Conservation (phyloP, 2,113 vertebrate species). For the Mormoops blainvillei region DNA sequence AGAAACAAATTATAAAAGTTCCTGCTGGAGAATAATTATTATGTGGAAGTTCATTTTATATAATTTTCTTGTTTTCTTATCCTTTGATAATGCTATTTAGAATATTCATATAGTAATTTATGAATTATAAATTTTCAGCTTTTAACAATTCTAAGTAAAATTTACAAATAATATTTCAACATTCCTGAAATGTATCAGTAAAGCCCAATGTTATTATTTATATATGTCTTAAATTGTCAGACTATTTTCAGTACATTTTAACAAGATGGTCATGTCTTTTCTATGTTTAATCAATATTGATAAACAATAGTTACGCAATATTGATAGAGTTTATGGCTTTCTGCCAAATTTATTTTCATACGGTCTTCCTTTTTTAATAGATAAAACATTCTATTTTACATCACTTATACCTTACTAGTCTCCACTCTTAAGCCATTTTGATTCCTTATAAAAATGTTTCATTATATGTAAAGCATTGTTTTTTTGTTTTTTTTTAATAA, state of each 20-base stretch:
- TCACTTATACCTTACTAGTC: not conserved
- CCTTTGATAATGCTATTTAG: not conserved
- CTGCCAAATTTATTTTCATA: not conserved
- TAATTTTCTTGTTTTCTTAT: not conserved
- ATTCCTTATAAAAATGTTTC: not conserved
- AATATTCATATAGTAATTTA: not conserved
- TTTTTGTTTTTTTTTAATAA: not conserved
- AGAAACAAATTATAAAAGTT: not conserved
- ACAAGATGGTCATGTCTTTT: not conserved
- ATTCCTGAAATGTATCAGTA: not conserved
- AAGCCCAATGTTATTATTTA: not conserved
- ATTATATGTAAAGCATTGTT: not conserved
- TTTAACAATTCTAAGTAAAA: not conserved
- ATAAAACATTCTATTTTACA: not conserved
- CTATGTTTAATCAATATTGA: not conserved
- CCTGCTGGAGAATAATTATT: not conserved
- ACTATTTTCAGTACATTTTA: not conserved
- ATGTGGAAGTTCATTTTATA: not conserved
- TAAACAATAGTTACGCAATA: not conserved
- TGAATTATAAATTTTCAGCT: not conserved
- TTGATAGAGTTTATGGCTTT: not conserved
- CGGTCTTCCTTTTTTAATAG: fast-evolving
- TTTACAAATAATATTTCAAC: not conserved
- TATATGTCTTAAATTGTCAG: not conserved
- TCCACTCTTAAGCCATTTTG: not conserved